Evolutionary conservation across 2,113 vertebrate genomes (phyloP).

Genomic region (Poeciliopsis retropinna): DNA sequence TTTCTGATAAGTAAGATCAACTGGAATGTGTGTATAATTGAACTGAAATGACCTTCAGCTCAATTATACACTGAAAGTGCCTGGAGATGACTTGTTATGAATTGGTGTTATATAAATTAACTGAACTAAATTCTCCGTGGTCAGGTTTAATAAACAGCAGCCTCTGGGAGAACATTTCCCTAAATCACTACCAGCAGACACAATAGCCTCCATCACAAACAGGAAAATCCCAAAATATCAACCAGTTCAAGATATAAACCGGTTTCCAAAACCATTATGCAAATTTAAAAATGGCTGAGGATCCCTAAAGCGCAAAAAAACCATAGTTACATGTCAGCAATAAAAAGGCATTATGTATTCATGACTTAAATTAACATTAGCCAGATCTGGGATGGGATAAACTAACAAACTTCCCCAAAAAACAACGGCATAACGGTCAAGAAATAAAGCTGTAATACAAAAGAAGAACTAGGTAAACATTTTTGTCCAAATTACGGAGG

Average conservation of each 20-base stretch:
- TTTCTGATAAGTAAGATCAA: too few species aligned
- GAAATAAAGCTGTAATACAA: background rate
- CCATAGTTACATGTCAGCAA: conserved; percentile 5
- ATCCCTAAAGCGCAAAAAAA: background rate
- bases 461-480: background rate
- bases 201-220: background rate
- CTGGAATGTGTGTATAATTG: too few species aligned
- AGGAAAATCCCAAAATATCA: background rate
- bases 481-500: background rate
- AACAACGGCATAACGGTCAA: background rate
- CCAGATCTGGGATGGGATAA: background rate
- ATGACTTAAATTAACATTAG: conserved; percentile 17
- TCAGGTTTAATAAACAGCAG: background rate
- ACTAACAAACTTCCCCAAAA: background rate
- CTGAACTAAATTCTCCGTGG: background rate
- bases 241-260: background rate
- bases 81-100: too few species aligned
- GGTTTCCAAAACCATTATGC: background rate
- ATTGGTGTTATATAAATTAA: too few species aligned
- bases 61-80: too few species aligned
- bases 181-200: background rate
- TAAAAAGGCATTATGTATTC: conserved; percentile 22
- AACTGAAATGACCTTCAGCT: too few species aligned
- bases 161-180: background rate
- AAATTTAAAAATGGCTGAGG: too few species aligned